These are phyloP conservation scores for Laupala kohalensis DNA, from an alignment of 1,140 invertebrate genomes.

Conservation along the genomic window DNA sequence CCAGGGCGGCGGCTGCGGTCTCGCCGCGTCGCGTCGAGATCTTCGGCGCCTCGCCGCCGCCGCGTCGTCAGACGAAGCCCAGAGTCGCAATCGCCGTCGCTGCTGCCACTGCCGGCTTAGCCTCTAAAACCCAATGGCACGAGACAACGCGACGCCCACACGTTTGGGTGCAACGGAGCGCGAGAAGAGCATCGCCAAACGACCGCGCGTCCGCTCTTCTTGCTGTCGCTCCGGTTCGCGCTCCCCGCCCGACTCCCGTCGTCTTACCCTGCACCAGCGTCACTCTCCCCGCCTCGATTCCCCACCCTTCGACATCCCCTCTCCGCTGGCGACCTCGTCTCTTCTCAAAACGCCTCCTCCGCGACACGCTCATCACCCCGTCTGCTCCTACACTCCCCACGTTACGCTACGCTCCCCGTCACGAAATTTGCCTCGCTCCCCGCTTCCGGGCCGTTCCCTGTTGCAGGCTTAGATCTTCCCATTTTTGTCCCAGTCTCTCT, in stretches of 20 bases:
- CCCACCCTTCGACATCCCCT: too few species aligned
- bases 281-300: neutral
- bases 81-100: neutral
- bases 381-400: too few species aligned
- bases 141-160: neutral
- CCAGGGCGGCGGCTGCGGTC: neutral
- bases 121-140: neutral
- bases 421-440: too few species aligned
- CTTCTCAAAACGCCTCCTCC: neutral
- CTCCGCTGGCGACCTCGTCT: too few species aligned
- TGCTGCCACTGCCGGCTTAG: neutral
- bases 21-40: neutral
- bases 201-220: neutral
- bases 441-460: too few species aligned
- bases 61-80: too few species aligned
- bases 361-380: too few species aligned
- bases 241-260: too few species aligned
- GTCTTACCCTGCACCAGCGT: neutral
- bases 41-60: neutral
- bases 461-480: too few species aligned
- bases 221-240: too few species aligned
- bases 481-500: too few species aligned
- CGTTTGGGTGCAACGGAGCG: neutral
- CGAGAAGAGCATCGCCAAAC: neutral
- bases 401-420: too few species aligned